Conservation (phyloP, 2,797 vertebrate genomes). For the Vultur gryphus region DNA sequence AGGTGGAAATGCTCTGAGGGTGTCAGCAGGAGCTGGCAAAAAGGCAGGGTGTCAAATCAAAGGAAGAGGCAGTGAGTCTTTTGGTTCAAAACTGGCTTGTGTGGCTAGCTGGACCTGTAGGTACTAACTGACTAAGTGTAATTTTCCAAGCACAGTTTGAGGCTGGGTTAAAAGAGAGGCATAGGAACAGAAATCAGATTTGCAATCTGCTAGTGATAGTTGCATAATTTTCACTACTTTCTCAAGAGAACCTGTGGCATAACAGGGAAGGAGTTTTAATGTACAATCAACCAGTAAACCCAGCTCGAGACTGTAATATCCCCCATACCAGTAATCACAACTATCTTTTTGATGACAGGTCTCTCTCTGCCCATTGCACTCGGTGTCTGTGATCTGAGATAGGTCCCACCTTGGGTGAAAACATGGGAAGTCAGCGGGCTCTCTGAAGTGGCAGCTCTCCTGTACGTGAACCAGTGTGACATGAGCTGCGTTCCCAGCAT, state of each 20-base stretch:
- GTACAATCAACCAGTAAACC: neutral
- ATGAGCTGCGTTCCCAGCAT: neutral
- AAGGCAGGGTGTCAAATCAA: neutral
- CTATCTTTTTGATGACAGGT: neutral
- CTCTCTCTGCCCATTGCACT: neutral
- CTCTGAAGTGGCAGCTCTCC: rapidly evolving
- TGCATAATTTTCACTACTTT: neutral
- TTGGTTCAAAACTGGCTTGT: neutral
- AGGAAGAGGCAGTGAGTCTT: neutral
- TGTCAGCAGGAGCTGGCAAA: neutral
- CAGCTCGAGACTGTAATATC: rapidly evolving
- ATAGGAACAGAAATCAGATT: neutral
- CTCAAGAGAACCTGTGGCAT: neutral
- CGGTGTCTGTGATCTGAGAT: neutral
- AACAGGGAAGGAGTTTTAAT: neutral
- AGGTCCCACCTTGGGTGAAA: neutral
- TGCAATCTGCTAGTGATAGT: neutral
- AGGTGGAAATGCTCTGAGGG: neutral
- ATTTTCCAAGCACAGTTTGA: neutral
- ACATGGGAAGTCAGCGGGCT: neutral
- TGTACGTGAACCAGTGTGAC: rapidly evolving
- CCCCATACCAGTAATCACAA: neutral
- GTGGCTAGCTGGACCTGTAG: neutral
- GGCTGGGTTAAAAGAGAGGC: neutral
- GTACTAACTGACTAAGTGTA: rapidly evolving